Base-by-base conservation (phyloP, 2,113 vertebrate species). In the Nansenia antarctica region DNA sequence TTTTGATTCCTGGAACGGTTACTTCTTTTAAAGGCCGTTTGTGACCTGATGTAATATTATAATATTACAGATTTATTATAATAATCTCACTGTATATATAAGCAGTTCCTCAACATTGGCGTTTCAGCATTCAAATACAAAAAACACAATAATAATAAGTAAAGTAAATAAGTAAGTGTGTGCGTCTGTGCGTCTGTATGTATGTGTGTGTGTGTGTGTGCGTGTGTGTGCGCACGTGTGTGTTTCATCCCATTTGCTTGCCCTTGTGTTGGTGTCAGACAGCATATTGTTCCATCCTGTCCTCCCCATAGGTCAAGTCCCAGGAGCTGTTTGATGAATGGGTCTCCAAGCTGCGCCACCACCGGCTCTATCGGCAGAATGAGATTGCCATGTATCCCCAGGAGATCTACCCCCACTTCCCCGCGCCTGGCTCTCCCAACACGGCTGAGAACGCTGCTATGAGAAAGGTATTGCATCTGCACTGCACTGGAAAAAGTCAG, bases 241-340 rank as follows among this genome's bases (percentile, higher is more conserved):
- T 29, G 1, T 55, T 55, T 8, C 37, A 45, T 65, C 52, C 26
- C 20, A 8, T n/a, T 30, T 27, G 27, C 47, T 63, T 70, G 65
- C 60, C 74, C 77, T 74, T 70, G 42, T 45, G 60, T 39, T 69
- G 18, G 39, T 77, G 67, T 70, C 58, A 85, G 70, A 79, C 72
- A 76, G 58, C 30, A 15, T n/a, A n/a, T n/a, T n/a, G n/a, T n/a
- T 37, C 53, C 27, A 30, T 30, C n/a, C 20, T 32, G 24, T 53
- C 29, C 55, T 11, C 24, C 27, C 59, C 76, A 15, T 60, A 99
- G 98, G 95, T 96, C 65, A 98, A 98, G 78, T 94, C 95, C 69
- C 94, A 95, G 75, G 96, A 98, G 67, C 78, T 94, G 69, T 99
- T 99, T 88, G 96, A 99, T 61, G 96, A 99, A 78, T 99, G 98